Evolutionary conservation across 2,797 vertebrate genomes (phyloP), one percentile per base, ranked within the genome.

Genomic region (Coreius guichenoti): DNA sequence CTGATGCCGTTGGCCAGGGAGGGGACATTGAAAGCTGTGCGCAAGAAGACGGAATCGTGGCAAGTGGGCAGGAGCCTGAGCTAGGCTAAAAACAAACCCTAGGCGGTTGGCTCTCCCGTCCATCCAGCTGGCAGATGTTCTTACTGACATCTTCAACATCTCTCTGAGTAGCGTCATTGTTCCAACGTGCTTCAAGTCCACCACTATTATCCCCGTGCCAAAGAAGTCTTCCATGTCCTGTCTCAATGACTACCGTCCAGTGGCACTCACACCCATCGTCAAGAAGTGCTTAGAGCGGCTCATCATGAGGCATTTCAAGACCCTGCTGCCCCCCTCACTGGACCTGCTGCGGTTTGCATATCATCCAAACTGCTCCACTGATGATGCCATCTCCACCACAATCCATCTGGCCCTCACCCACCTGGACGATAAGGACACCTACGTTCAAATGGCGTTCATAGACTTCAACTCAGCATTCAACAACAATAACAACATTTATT

Each of bases 121-220:
- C 17, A 54, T 73, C n/a, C 45, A 74, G 70, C 19, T 33, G 17
- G 26, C 5, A 19, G 47, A 51, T 74, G 47, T 74, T 51, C 26
- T 74, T 14, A 6, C 68, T 1, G 9, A 75, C 73, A 54, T 6
- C 4, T 72, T 72, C 43, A 75, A 51, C 43, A 17, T 73, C 2
- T 72, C n/a, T 47, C 39, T n/a, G n/a, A 73, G 69, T 13, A 51
- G 47, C 17, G 1, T 0, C 45, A 2, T 61, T 36, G 26, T 61
- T 58, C 49, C 54, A 93, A 91, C 21, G 1, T 65, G 63, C 63
- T 31, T 72, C 13, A 72, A 9, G n/a, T 1, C 43, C 8, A 72
- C 13, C 90, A 92, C 91, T 91, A 92, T 92, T 92, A 91, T 92
- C 90, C 92, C 68, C 23, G 1, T 72, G 43, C 51, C 23, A 5